Evolutionary conservation across 2,888 invertebrate genomes (phyloP), one percentile per base, ranked within the genome.

Genomic region (Mythimna loreyi): DNA sequence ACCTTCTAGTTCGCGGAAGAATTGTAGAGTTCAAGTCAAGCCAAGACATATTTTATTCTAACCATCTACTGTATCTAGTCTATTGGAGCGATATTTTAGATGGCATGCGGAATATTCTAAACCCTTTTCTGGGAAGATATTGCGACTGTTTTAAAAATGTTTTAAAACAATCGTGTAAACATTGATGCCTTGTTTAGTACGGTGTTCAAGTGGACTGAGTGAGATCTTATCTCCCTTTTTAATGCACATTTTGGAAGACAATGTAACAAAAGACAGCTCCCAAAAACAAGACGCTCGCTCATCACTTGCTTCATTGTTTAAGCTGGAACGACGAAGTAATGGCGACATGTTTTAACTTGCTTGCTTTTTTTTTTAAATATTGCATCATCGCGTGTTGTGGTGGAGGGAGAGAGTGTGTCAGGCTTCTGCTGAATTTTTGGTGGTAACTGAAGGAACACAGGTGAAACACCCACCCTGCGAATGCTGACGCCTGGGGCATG

Each of bases 1-100:
- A 63, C 52, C 67, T 68, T 75, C 13, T 67, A 73, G 60, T 68
- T 76, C 45, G 25, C 43, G 62, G 53, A 68, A 74, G 65, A 52
- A 74, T 68, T 77, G 68, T 45, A n/a, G 67, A 52, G 61, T 66
- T 47, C 19, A 56, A 75, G 75, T 62, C 64, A 59, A 72, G 61
- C 64, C 47, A 49, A 64, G 45, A 65, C 62, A 77, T 79, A 67
- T 79, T 76, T 69, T 73, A 79, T 77, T 76, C 67, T 67, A 59
- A 61, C 36, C 25, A 52, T 33, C 68, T 72, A 67, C 66, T 68
- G 70, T 71, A 72, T 70, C 52, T 43, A 1, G 33, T 70, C 56
- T 52, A 70, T 56, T 11, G 25, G 23, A 40, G 60, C 66, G 63
- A 71, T 71, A 67, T 57, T 68, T 80, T 55, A 45, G 57, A 68